phyloP scores from a whole-genome alignment of 2,113 vertebrate genomes.

The Syrrhaptes paradoxus region DNA sequence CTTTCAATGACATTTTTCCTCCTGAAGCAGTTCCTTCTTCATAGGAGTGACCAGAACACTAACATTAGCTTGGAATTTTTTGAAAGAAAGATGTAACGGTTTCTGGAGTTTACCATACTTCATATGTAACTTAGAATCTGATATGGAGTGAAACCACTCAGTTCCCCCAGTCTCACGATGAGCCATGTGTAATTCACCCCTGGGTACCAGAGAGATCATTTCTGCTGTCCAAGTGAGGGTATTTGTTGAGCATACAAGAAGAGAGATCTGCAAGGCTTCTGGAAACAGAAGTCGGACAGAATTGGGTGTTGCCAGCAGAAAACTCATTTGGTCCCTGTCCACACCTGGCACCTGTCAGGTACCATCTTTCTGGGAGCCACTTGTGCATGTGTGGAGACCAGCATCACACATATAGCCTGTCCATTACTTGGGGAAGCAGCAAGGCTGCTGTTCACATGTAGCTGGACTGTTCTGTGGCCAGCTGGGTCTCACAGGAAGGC shows the following conservation, averaged over 20 bases:
- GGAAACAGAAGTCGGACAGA: background rate
- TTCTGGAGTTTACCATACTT: background rate
- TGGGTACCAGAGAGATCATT: background rate
- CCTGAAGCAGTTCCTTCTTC: background rate
- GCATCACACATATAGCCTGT: fast-evolving
- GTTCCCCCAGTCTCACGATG: background rate
- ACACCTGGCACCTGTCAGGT: background rate
- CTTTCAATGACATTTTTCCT: background rate
- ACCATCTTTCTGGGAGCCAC: background rate
- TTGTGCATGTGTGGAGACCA: background rate
- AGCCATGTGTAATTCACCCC: background rate
- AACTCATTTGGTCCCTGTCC: background rate
- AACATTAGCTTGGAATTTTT: background rate
- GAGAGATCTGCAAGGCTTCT: background rate
- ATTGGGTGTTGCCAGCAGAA: background rate
- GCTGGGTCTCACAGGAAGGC: background rate
- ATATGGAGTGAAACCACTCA: background rate
- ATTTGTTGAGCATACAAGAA: background rate
- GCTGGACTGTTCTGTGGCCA: background rate
- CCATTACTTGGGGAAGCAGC: background rate
- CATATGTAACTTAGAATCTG: background rate
- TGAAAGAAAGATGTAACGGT: background rate
- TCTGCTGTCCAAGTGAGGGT: background rate
- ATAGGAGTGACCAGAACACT: background rate
- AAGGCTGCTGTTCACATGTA: background rate